Base-by-base conservation (phyloP, 2,888 invertebrate genomes). In the Coecobrya sp. region DNA sequence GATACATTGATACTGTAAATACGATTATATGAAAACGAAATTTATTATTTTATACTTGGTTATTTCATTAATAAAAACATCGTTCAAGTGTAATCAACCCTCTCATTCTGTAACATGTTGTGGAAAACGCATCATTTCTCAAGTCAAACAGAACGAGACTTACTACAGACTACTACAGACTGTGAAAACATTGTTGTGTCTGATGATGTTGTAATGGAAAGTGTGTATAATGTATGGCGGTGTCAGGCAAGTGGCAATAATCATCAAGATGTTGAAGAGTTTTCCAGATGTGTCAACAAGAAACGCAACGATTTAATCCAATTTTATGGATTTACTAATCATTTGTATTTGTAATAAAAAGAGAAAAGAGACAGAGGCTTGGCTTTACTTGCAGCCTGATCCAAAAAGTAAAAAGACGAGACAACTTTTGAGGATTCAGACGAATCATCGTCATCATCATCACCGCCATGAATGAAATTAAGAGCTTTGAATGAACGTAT, bases 261-360 rank as follows among this genome's bases (percentile, higher is more conserved):
- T 62, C 70, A 62, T 59, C 55, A 76, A 49, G 25, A 42, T 82
- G 79, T 70, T 81, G 86, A 86, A 81, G 52, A 86, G n/a, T 68
- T 70, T 86, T 91, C 86, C 91, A 91, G 86, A 91, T 91, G 91
- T 91, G 65, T 91, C 86, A 86, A 91, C 68, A 81, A 86, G 79
- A 82, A 79, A 45, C 49, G 27, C n/a, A 16, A 30, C 16, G 73
- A 30, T 70, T 86, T 90, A 86, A 86, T 90, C 90, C 62, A 90
- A 85, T 49, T 70, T 73, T 25, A 30, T 27, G 30, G 30, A 13
- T 68, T 68, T 68, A 68, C 65, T 68, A 68, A 30, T 68, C 42
- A 68, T 25, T n/a, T 42, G 19, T 62, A 68, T 85, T 22, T 62
- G 42, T 30, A 4, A n/a, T 22, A 10, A 70, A 86, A 55, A 86